Percentiles rank a stretch among this genome's conserved stretches.
phyloP scores from a whole-genome alignment of 2,888 invertebrate genomes.

The Cantharis flavilabris region DNA sequence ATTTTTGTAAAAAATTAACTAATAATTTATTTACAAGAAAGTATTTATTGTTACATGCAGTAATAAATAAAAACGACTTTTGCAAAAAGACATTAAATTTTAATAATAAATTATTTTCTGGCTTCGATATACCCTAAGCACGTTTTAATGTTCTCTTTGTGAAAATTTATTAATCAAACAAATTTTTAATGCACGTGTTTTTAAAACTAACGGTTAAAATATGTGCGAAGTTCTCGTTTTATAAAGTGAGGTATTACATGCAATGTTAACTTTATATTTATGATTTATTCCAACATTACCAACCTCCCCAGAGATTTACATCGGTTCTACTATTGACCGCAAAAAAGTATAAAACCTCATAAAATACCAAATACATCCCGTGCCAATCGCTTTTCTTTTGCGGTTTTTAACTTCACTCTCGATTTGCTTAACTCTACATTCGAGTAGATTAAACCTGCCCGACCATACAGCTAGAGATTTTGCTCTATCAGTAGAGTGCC shows the following conservation, averaged over 20 bases:
- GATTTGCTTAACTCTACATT: slow-evolving; percentile 26
- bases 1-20: not conserved
- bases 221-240: not conserved
- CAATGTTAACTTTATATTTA: not conserved
- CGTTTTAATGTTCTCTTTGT: not conserved
- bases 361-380: slow-evolving; percentile 14
- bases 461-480: not conserved
- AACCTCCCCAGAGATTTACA: slow-evolving; percentile 1
- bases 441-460: slow-evolving; percentile 13
- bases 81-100: not conserved
- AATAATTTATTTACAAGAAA: not conserved
- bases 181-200: not conserved
- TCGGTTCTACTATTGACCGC: slow-evolving; percentile 9
- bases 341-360: slow-evolving; percentile 14
- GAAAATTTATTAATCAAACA: not conserved
- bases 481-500: too few species aligned
- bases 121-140: not conserved
- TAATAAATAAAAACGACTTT: not conserved
- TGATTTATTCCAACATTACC: not conserved
- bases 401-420: slow-evolving; percentile 2
- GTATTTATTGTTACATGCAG: not conserved
- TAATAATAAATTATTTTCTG: not conserved
- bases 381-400: slow-evolving; percentile 16
- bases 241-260: not conserved
- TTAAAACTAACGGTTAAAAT: not conserved